Evolutionary conservation across 2,797 vertebrate genomes (phyloP).

Genomic region (Catharus ustulatus): DNA sequence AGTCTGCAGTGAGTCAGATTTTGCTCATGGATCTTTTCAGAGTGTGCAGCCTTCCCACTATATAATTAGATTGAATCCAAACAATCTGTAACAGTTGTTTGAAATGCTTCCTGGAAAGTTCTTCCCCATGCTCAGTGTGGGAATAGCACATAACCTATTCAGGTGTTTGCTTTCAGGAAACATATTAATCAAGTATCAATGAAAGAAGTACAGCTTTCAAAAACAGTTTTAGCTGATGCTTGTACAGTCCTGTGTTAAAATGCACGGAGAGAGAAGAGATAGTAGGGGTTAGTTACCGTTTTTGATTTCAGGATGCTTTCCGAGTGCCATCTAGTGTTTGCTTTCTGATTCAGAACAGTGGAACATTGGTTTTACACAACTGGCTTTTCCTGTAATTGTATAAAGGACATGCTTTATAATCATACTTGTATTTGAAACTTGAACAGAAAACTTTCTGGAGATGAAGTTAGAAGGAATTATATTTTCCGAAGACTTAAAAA

Average conservation of each 20-base stretch:
- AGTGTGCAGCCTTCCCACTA: not conserved
- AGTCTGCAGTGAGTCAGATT: not conserved
- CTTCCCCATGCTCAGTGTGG: not conserved
- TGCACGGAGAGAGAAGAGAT: not conserved
- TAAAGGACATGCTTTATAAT: not conserved
- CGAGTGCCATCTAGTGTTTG: slow-evolving; percentile 44
- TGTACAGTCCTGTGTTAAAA: not conserved
- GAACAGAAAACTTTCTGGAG: not conserved
- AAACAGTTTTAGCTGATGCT: not conserved
- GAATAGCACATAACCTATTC: not conserved
- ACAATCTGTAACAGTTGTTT: not conserved
- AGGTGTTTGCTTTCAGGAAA: not conserved
- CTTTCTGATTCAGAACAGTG: not conserved
- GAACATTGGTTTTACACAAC: not conserved
- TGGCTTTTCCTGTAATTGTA: not conserved
- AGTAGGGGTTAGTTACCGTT: not conserved
- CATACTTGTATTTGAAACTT: not conserved
- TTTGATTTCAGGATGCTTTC: not conserved
- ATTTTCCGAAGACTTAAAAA: not conserved
- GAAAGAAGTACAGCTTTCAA: not conserved
- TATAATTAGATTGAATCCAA: not conserved
- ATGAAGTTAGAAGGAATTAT: not conserved
- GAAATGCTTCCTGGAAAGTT: not conserved
- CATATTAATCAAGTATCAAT: not conserved
- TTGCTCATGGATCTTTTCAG: not conserved